Conservation (phyloP, 2,113 vertebrate genomes). For the Mormyrus lacerda region DNA sequence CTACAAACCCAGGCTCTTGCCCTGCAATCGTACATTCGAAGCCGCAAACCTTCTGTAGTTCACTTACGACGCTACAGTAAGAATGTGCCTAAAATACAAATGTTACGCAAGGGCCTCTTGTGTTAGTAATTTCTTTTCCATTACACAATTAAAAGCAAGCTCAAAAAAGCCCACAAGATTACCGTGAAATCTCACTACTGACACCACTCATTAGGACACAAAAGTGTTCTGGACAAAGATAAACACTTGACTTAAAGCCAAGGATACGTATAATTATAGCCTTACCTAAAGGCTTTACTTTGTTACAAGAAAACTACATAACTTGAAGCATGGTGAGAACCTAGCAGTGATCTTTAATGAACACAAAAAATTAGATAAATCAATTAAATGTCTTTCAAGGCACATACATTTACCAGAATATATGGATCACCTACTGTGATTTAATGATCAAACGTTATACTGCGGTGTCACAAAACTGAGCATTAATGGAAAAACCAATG, state of each 20-base stretch:
- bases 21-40: not conserved
- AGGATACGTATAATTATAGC: not conserved
- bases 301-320: not conserved
- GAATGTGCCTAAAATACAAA: not conserved
- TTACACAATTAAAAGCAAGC: not conserved
- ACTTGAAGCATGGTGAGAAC: not conserved
- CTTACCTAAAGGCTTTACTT: not conserved
- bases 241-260: not conserved
- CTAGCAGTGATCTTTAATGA: not conserved
- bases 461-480: not conserved
- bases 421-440: not conserved
- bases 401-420: not conserved
- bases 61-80: not conserved
- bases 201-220: not conserved
- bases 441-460: not conserved
- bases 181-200: not conserved
- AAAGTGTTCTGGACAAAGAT: not conserved
- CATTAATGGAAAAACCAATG: not conserved
- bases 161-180: not conserved
- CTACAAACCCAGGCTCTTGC: not conserved
- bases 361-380: not conserved
- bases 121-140: not conserved
- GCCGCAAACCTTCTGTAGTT: not conserved
- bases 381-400: not conserved
- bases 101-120: not conserved